Base-by-base conservation (phyloP, 2,888 invertebrate genomes). In the Coenonympha glycerion region DNA sequence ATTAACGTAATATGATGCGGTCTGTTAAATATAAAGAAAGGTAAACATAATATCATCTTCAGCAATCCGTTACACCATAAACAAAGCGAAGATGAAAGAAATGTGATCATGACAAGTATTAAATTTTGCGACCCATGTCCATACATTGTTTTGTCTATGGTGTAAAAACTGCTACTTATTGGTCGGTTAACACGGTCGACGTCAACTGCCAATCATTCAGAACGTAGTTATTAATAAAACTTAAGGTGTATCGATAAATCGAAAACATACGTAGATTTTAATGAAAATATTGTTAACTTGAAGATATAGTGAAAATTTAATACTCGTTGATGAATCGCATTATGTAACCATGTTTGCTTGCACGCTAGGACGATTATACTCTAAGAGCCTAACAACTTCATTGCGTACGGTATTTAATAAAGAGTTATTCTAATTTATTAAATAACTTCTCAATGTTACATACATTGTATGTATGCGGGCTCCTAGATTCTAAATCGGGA, bases 231-330 rank as follows among this genome's bases (percentile, higher is more conserved):
- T 70, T n/a, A 69, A 71, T 62, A 62, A 54, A 68, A 68, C 42
- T 58, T 61, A 55, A 59, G 46, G 44, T 61, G 67, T 62, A 60
- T 57, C 64, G 69, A 63, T 67, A 68, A 67, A 60, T 56, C 66
- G 69, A 74, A 73, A 54, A 75, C 66, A 65, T 79, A 77, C 65
- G 77, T 85, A 84, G 81, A 69, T 52, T 71, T 74, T 56, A 79
- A 79, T 78, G 69, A 68, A 59, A 68, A 74, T 74, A 79, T 83
- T 83, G 80, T 85, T 85, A 76, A 80, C 81, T 68, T 75, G 78
- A 79, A 66, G 72, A 77, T 81, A 78, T 84, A 85, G 81, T 75
- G 64, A 81, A 83, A 84, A 83, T 83, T 84, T 84, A 85, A 84
- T 79, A 81, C 71, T 79, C 82, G 82, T 85, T 84, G 68, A 76